phyloP scores from a whole-genome alignment of 2,888 invertebrate species.

The Empis livida region DNA sequence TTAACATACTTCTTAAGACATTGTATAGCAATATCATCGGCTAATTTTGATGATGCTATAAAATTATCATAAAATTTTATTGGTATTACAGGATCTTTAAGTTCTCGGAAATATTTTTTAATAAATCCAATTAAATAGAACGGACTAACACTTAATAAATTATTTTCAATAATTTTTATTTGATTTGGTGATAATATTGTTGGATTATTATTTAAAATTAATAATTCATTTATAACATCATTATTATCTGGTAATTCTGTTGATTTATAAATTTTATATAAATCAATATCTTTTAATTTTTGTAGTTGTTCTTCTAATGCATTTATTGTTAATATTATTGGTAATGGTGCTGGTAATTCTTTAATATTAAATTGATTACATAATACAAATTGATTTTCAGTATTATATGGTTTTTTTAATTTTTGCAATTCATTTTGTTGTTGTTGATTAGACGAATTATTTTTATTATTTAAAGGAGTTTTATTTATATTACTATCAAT shows the following conservation, averaged over 20 bases:
- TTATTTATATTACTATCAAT: background rate
- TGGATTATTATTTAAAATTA: background rate
- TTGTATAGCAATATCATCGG: slow-evolving; percentile 40
- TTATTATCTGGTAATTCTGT: slow-evolving; percentile 41
- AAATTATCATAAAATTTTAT: slow-evolving; percentile 60
- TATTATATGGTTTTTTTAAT: background rate
- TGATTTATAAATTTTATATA: slow-evolving; percentile 48
- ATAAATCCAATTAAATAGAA: slow-evolving; percentile 37
- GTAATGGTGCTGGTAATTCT: slow-evolving; percentile 44
- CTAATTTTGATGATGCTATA: slow-evolving; percentile 40
- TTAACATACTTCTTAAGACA: slow-evolving; percentile 41
- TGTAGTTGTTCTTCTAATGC: slow-evolving; percentile 40
- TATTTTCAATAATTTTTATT: background rate
- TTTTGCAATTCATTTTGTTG: background rate
- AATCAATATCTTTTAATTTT: slow-evolving; percentile 38
- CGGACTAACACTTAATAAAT: slow-evolving; percentile 9
- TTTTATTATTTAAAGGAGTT: background rate
- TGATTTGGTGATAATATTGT: background rate
- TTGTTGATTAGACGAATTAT: background rate
- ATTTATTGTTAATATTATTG: slow-evolving; percentile 45
- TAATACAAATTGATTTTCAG: slow-evolving; percentile 21
- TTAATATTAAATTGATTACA: slow-evolving; percentile 46
- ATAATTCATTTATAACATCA: slow-evolving; percentile 38
- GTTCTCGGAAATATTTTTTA: slow-evolving; percentile 57
- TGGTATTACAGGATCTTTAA: slow-evolving; percentile 64